These are phyloP conservation scores for Hippopotamus amphibius DNA, from an alignment of 2,113 vertebrate genomes.

Conservation along the genomic window DNA sequence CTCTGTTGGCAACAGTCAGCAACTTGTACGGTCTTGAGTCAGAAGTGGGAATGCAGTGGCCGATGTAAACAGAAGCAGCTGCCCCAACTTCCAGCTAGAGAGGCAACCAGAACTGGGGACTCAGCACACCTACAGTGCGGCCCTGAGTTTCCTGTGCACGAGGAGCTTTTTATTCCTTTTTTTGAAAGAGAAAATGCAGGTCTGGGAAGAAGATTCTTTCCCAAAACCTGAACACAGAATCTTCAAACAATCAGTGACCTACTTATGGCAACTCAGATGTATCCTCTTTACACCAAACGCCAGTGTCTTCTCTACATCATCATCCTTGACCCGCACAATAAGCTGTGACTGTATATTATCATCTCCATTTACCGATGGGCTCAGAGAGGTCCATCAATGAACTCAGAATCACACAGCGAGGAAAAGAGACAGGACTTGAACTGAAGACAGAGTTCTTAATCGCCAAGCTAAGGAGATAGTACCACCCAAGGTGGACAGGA, in stretches of 20 bases:
- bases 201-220: background rate
- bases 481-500: fast-evolving
- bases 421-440: background rate
- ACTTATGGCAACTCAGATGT: background rate
- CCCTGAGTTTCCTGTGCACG: background rate
- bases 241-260: background rate
- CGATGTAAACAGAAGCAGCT: no score
- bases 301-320: background rate
- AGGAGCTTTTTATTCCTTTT: background rate
- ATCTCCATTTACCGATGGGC: background rate
- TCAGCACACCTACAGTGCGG: background rate
- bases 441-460: background rate
- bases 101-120: background rate
- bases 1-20: no score
- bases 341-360: fast-evolving
- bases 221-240: background rate
- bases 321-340: background rate
- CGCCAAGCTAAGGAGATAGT: background rate
- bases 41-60: background rate
- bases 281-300: background rate
- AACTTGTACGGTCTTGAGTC: fast-evolving
- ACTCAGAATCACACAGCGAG: background rate
- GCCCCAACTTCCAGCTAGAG: background rate
- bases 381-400: background rate
- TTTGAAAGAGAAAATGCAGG: background rate